Percentiles rank a stretch among this genome's conserved stretches.
Conservation (phyloP, 2,888 invertebrate species). For the Sesamia inferens region DNA sequence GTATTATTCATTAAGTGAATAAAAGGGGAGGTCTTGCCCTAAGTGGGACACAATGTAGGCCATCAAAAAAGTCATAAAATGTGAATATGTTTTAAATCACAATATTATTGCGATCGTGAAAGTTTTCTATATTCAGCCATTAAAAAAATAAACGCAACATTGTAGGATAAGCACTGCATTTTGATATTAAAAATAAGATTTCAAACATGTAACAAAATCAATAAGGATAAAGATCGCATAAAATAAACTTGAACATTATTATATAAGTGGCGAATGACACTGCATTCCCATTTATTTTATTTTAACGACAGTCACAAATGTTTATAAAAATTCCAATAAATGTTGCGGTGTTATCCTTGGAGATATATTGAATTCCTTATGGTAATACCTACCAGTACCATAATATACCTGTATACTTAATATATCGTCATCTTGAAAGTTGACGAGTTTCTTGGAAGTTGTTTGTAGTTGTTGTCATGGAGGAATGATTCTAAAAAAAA, state of each 20-base stretch:
- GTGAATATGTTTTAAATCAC: neutral
- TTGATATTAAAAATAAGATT: neutral
- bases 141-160: neutral
- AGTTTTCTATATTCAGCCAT: neutral
- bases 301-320: conserved; percentile 2
- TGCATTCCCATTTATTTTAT: conserved; percentile 29
- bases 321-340: conserved; percentile 1
- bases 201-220: neutral
- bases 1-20: neutral
- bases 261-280: neutral
- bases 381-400: neutral
- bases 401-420: neutral
- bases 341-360: conserved; percentile 1
- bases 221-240: neutral
- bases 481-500: neutral
- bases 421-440: neutral
- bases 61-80: neutral
- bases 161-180: neutral
- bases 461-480: no score
- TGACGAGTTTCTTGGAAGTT: neutral
- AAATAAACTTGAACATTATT: conserved; percentile 15
- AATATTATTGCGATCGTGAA: neutral
- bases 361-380: conserved; percentile 9
- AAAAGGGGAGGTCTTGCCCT: neutral
- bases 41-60: neutral